Conservation (phyloP, 2,113 vertebrate species). For the Plectropomus leopardus region DNA sequence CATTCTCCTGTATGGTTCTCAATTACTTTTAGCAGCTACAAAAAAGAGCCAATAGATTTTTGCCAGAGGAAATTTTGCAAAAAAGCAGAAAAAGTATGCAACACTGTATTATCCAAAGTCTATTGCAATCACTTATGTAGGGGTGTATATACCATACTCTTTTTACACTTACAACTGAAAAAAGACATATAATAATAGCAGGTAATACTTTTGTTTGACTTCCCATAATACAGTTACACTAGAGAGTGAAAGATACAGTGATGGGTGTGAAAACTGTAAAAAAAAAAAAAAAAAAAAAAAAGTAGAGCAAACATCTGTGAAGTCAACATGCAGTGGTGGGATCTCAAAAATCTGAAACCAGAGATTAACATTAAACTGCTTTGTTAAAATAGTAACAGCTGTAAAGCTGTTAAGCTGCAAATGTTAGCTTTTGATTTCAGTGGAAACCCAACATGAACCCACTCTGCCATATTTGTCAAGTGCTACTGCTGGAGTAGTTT, state of each 20-base stretch:
- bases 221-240: background rate
- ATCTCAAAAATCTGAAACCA: background rate
- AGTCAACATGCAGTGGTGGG: background rate
- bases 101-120: background rate
- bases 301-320: background rate
- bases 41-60: background rate
- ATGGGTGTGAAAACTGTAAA: background rate
- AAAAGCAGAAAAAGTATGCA: background rate
- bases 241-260: background rate
- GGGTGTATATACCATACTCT: background rate
- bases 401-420: background rate
- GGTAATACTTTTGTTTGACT: background rate
- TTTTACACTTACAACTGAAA: background rate
- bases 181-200: background rate
- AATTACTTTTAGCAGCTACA: background rate
- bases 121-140: background rate
- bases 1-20: background rate
- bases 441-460: conserved; percentile 22
- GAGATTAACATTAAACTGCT: background rate
- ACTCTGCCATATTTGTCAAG: conserved; percentile 25
- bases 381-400: conserved; percentile 11
- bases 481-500: conserved; percentile 41
- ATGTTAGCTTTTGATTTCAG: conserved; percentile 21
- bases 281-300: too few species aligned
- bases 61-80: background rate